A percentile compares a stretch with the other conserved stretches of the same genome.
These are phyloP conservation scores for Sinhomidia bicolor DNA, from an alignment of 2,888 invertebrate species.

Conservation along the genomic window DNA sequence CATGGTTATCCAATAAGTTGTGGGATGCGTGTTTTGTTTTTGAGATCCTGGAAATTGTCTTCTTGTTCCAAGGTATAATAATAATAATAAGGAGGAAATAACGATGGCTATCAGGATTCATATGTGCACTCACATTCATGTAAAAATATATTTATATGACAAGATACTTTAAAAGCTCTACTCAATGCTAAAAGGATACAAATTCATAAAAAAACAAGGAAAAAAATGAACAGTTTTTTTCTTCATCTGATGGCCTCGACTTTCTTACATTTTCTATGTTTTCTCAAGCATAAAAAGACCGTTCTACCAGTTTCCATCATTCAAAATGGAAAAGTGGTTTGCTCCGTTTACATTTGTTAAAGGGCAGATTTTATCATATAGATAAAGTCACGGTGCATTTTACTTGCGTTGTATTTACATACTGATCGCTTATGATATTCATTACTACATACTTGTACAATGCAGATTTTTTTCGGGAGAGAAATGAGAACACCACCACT, in stretches of 20 bases:
- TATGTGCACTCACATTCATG: conserved; percentile 11
- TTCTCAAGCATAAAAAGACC: not conserved
- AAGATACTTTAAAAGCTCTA: conserved; percentile 15
- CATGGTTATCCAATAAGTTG: conserved; percentile 59
- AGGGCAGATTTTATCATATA: not conserved
- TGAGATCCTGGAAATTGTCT: not conserved
- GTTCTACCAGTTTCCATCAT: not conserved
- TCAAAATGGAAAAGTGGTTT: not conserved
- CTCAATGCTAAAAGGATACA: conserved; percentile 28
- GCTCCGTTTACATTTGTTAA: not conserved
- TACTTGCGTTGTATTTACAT: not conserved
- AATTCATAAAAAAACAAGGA: conserved; percentile 26
- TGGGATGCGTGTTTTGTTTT: conserved; percentile 48
- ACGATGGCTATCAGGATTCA: not conserved
- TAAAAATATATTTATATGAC: conserved; percentile 31
- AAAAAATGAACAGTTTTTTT: conserved; percentile 12
- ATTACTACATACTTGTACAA: too few species aligned
- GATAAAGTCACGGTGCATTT: not conserved
- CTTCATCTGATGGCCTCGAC: not conserved
- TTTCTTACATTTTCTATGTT: not conserved
- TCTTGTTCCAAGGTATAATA: not conserved
- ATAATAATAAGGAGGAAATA: not conserved
- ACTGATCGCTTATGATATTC: not conserved
- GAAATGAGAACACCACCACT: too few species aligned
- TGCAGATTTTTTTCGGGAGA: too few species aligned